Base-by-base conservation (phyloP, 1,140 invertebrate species). In the Eubasilissa regina region DNA sequence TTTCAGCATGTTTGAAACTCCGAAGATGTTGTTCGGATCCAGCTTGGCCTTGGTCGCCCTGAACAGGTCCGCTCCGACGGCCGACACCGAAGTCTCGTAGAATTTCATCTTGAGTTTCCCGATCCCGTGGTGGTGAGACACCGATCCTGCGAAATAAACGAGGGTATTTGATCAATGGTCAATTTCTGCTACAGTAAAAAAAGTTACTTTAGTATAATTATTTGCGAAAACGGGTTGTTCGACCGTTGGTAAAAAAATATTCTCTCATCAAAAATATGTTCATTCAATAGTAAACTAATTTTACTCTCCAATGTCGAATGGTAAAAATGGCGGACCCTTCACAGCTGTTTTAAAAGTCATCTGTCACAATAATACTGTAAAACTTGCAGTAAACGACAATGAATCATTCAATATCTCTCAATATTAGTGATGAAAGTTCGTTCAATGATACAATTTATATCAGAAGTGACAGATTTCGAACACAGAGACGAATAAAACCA, bases 41-140 rank as follows among this genome's bases (percentile, higher is more conserved):
- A 95, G 85, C 79, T 91, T 88, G n/a, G 88, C 80, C 84, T 95
- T 95, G 4, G 94, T 85, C 1, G 91, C 89, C 64, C 87, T 85
- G 83, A 94, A 87, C 7, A 92, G 85, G 12, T 89, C 89, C 0
- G 93, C 84, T 12, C 92, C 93, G n/a, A 91, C 83, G 4, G 86
- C 84, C 8, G 92, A 92, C 7, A 94, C 88, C 62, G 85, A 83
- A 9, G 72, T 56, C 19, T 83, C 80, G 11, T 92, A 93, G 89
- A 92, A 94, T 81, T 89, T 85, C 80, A 91, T 90, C 51, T 93
- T 84, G 9, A 94, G 85, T 87, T 95, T 95, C 4, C 94, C 94
- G 60, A 95, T 89, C 79, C 93, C 93, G 86, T 94, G 94, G 86
- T 94, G 93, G 88, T 94, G 93, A 10, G 93, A 94, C 64, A 95